Base-by-base conservation (phyloP, 2,797 vertebrate genomes). In the Emydoidea blandingii region DNA sequence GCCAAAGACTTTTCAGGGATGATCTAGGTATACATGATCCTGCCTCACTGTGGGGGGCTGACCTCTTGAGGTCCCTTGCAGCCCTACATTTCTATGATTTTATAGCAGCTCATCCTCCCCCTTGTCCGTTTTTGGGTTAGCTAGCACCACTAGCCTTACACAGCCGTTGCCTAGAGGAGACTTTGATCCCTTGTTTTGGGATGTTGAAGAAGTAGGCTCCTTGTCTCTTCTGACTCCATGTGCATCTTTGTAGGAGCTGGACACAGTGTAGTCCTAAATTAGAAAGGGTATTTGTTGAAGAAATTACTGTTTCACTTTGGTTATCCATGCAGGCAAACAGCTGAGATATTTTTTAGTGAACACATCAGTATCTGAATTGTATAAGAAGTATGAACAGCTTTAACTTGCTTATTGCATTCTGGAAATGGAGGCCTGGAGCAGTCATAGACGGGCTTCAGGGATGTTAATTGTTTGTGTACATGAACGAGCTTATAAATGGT, bases 401-500 rank as follows among this genome's bases (percentile, higher is more conserved):
- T 95, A 94, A 72, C 91, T 95, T 93, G 86, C 57, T 94, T 85
- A 31, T 80, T 92, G 87, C 86, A 91, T 90, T 94, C 80, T 91
- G 95, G 79, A 94, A 94, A 91, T 89, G 85, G 79, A 92, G 95
- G 90, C 94, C 78, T 52, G 81, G 81, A 98, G 85, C 95, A 90
- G 79, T 96, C 87, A 49, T 59, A 78, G 92, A 95, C 8, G 2
- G 93, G 34, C 90, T 97, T 97, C 81, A 85, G 87, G 92, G 96
- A 94, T 95, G 84, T 86, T 96, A 96, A 89, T 97, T 91, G 62
- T 97, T 98, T 96, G 91, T 82, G 87, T 95, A 95, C 52, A 88
- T 87, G 90, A 97, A 91, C 88, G 87, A 92, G 78, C 86, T 98
- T 96, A 97, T 96, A 94, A 96, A 95, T 94, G 92, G 87, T 95